Evolutionary conservation across 2,797 vertebrate genomes (phyloP), one percentile per base, ranked within the genome.

Genomic region (Amniataba percoides): DNA sequence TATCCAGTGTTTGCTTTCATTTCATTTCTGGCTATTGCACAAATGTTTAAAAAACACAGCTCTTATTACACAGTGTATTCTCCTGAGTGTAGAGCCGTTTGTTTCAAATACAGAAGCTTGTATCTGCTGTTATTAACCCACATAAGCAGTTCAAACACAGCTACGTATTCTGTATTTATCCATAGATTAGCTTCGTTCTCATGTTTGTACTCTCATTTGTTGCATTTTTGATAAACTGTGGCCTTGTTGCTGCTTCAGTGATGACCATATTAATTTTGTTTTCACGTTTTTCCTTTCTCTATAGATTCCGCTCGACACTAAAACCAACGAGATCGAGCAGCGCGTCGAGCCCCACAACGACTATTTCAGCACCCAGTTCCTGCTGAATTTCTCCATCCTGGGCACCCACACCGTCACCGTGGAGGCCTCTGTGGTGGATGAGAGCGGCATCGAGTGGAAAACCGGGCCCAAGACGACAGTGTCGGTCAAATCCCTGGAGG

Each of bases 351-450:
- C 98, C 2, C 98, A 99, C 88, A 99, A 99, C 0, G 98, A 99
- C 92, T 99, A 99, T 93, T 99, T 99, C 94, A 99, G 98, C 95
- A 99, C 97, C 62, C 98, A 99, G 85, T 99, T 99, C 86, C 90
- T 99, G 80, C 91, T 99, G 62, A 99, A 98, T 92, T 98, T 99
- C 77, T 94, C 96, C 19, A 92, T 98, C 74, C 93, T 98, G 72
- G 98, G 98, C 43, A 98, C 95, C 14, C 98, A 99, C 90, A 92
- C 93, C 1, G 97, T 99, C 73, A 96, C 96, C 0, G 98, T 99
- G 68, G 98, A 99, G 88, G 97, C 98, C 3, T 99, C 98, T 0
- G 98, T 99, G 81, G 96, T 97, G 86, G 98, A 99, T 1, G 96
- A 96, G 85, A 96, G 96, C 0, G 98, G 97, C 5, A 96, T 97